Conservation (phyloP, 2,797 vertebrate species). For the Heteromormyrus szaboi region DNA sequence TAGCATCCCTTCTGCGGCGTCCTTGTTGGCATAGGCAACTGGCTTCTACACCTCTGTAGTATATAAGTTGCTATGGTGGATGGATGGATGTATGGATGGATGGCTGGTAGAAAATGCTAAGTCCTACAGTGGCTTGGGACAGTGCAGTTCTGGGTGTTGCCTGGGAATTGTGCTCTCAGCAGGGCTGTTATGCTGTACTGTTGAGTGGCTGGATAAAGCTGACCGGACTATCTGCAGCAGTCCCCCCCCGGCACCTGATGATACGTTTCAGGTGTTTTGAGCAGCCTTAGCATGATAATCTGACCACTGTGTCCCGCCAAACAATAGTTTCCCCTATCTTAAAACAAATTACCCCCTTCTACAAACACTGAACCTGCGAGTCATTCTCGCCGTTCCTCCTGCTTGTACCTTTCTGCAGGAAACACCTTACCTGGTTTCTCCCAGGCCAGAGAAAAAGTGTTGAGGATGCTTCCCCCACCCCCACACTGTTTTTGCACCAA, state of each 20-base stretch:
- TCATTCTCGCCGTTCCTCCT: neutral
- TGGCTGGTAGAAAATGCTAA: neutral
- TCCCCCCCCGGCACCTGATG: neutral
- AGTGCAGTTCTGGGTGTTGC: neutral
- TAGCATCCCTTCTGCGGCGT: neutral
- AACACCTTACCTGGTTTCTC: neutral
- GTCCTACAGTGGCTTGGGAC: neutral
- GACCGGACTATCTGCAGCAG: neutral
- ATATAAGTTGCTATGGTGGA: neutral
- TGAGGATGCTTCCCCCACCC: neutral
- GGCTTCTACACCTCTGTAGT: neutral
- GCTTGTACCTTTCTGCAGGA: neutral
- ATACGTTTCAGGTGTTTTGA: neutral
- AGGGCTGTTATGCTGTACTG: neutral
- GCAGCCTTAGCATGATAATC: neutral
- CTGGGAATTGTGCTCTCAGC: neutral
- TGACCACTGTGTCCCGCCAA: neutral
- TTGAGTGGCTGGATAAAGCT: neutral
- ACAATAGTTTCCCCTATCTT: neutral
- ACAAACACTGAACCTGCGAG: neutral
- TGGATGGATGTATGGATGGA: neutral
- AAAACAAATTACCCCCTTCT: neutral
- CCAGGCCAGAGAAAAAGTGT: neutral
- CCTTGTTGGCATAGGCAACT: neutral
- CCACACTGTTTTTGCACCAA: neutral